Conservation (phyloP, 1,140 invertebrate species). For the Ceratina calcarata region DNA sequence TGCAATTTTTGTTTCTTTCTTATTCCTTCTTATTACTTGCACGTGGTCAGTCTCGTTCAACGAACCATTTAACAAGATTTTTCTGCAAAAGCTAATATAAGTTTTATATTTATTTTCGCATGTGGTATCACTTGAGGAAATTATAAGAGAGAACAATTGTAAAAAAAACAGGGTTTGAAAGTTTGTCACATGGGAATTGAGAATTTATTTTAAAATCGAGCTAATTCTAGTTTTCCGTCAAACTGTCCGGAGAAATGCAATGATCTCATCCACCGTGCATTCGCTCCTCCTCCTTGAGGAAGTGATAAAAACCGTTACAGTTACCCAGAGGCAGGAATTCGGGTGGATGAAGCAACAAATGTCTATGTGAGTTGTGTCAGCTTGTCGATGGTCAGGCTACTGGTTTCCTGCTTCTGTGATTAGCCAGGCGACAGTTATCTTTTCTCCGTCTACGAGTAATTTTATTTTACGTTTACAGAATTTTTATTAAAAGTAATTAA, state of each 20-base stretch:
- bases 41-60: too few relatives aligned
- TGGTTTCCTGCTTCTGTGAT: conserved; percentile 40
- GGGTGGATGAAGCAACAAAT: conserved; percentile 56
- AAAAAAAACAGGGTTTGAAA: background rate
- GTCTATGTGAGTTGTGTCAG: conserved; percentile 30
- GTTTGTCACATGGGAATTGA: background rate
- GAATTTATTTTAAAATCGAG: background rate
- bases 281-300: conserved; percentile 50
- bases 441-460: conserved; percentile 19
- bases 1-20: too few relatives aligned
- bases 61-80: too few relatives aligned
- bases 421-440: conserved; percentile 47
- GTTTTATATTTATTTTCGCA: too few relatives aligned
- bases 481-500: too few relatives aligned
- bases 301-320: conserved; percentile 64
- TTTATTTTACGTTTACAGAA: background rate
- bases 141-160: background rate
- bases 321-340: conserved; percentile 58
- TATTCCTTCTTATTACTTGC: too few relatives aligned
- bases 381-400: conserved; percentile 60
- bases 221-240: conserved; percentile 19
- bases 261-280: conserved; percentile 42
- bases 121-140: background rate
- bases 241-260: conserved; percentile 30
- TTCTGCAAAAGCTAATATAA: too few relatives aligned